Percentiles rank a stretch among this genome's conserved stretches.
phyloP scores from a whole-genome alignment of 2,797 vertebrate genomes.

The Melopsittacus undulatus region DNA sequence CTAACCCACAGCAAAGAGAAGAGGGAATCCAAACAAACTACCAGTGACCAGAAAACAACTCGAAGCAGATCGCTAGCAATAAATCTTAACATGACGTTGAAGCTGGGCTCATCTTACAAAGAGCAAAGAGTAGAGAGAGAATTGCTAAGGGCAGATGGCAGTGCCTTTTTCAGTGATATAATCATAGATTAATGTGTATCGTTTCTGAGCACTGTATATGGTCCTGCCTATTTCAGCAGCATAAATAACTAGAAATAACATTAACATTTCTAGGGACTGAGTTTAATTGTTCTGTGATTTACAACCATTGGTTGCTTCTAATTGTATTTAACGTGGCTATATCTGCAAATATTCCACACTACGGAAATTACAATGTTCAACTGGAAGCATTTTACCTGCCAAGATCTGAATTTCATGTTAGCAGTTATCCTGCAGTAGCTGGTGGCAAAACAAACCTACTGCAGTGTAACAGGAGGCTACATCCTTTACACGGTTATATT shows the following conservation, averaged over 20 bases:
- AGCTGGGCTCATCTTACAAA: constrained; percentile 60
- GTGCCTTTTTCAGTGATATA: constrained; percentile 29
- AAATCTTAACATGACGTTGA: constrained; percentile 29
- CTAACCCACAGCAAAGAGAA: not conserved
- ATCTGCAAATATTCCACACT: constrained; percentile 6
- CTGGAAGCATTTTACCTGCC: constrained; percentile 26
- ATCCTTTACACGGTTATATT: constrained; percentile 2
- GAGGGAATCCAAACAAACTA: constrained; percentile 45
- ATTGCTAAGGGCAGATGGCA: constrained; percentile 50
- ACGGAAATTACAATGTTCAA: not conserved
- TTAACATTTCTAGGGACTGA: constrained; percentile 5
- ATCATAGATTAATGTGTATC: constrained; percentile 17
- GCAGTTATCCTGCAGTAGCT: not conserved
- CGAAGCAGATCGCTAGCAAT: not conserved
- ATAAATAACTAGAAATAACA: constrained; percentile 33
- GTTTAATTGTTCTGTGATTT: constrained; percentile 17
- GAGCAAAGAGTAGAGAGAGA: constrained; percentile 41
- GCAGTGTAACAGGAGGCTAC: not conserved
- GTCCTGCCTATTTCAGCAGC: constrained; percentile 30
- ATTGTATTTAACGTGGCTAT: not conserved
- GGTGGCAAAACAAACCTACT: constrained; percentile 28
- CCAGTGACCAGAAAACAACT: constrained; percentile 46
- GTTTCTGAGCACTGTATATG: constrained; percentile 15
- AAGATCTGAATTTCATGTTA: constrained; percentile 15
- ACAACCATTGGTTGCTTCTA: not conserved